These are phyloP conservation scores for Ichneumon xanthorius DNA, from an alignment of 2,888 invertebrate species.

Conservation along the genomic window DNA sequence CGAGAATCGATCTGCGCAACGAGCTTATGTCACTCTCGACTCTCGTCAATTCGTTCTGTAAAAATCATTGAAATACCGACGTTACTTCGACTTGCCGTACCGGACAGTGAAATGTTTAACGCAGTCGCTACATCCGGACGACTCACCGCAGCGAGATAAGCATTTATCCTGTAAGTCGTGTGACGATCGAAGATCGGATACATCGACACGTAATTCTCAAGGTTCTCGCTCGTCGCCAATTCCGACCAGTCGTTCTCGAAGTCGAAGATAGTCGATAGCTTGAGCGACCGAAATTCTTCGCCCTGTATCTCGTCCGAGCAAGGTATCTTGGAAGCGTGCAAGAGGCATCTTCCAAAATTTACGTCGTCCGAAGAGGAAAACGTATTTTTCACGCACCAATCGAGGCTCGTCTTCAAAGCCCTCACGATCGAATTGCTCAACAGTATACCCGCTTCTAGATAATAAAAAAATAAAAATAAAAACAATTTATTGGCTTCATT, in stretches of 20 bases:
- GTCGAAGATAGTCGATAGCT: constrained; percentile 79
- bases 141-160: constrained; percentile 89
- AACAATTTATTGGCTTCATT: neutral
- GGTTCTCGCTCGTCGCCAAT: constrained; percentile 83
- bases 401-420: constrained; percentile 91
- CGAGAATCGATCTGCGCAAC: constrained; percentile 85
- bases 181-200: constrained; percentile 88
- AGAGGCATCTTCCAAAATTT: constrained; percentile 95
- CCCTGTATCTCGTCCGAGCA: constrained; percentile 88
- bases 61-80: constrained; percentile 41
- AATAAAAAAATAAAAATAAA: constrained; percentile 7
- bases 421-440: constrained; percentile 94
- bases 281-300: constrained; percentile 73
- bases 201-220: constrained; percentile 88
- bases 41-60: constrained; percentile 83
- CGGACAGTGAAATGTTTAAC: neutral
- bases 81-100: neutral
- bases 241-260: constrained; percentile 83
- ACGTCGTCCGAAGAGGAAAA: constrained; percentile 93
- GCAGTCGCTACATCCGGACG: neutral
- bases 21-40: constrained; percentile 83
- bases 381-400: constrained; percentile 96
- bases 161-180: constrained; percentile 90
- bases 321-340: constrained; percentile 89
- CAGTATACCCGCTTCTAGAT: constrained; percentile 93